Conservation (phyloP, 2,113 vertebrate genomes). For the Tragelaphus scriptus region DNA sequence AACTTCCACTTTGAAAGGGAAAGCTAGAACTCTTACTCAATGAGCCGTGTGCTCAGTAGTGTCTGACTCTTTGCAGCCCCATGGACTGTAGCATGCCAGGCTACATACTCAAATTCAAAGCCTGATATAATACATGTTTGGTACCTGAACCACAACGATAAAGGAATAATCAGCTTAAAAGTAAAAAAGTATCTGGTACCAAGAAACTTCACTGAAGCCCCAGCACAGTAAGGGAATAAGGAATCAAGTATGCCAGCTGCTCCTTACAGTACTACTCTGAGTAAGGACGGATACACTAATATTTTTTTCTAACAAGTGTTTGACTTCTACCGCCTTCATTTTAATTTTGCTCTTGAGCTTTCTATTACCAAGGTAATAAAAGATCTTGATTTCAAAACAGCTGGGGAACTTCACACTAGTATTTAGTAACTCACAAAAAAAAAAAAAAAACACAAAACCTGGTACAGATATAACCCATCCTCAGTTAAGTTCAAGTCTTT, state of each 20-base stretch:
- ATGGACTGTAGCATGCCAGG: not conserved
- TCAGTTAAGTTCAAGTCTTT: not conserved
- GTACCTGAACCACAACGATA: not conserved
- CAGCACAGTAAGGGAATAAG: not conserved
- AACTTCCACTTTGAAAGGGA: not conserved
- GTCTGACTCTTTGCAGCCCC: not conserved
- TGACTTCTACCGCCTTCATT: not conserved
- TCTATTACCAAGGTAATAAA: not conserved
- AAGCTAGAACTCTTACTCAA: not conserved
- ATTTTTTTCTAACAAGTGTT: not conserved
- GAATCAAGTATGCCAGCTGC: not conserved
- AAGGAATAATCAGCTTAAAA: not conserved
- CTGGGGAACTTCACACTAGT: not conserved
- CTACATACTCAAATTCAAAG: not conserved
- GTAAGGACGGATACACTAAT: not conserved
- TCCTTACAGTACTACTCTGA: not conserved
- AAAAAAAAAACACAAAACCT: not conserved
- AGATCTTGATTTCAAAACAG: not conserved
- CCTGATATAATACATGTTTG: not conserved
- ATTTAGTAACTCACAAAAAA: not conserved
- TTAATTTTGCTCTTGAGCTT: slow-evolving; percentile 2
- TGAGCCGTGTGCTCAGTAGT: not conserved
- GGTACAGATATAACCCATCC: not conserved
- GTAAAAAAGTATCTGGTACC: not conserved
- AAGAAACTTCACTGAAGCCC: not conserved